These are phyloP conservation scores for Lycaon pictus DNA, from an alignment of 2,113 vertebrate species.

Conservation along the genomic window DNA sequence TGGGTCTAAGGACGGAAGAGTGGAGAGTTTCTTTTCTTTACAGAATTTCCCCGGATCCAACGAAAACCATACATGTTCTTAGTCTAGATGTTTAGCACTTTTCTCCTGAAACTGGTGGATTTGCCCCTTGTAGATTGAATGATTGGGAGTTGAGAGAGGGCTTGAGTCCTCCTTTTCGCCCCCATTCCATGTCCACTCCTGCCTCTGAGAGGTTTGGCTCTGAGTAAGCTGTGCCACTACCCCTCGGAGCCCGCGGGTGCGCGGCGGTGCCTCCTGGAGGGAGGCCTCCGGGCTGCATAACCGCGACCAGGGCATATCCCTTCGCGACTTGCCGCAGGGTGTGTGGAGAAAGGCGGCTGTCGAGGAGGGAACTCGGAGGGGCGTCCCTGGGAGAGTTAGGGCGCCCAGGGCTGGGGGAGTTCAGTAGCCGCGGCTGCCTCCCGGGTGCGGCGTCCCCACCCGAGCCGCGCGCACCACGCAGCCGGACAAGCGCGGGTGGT, in stretches of 20 bases:
- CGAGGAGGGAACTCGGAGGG: not conserved
- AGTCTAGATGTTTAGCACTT: not conserved
- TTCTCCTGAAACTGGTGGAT: not conserved
- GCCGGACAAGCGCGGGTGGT: slow-evolving; percentile 4
- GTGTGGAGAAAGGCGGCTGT: not conserved
- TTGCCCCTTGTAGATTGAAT: not conserved
- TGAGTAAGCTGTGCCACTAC: not conserved
- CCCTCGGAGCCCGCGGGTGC: not conserved
- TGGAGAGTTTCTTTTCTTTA: slow-evolving; percentile 16
- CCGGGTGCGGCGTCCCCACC: not conserved
- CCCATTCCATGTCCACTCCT: not conserved
- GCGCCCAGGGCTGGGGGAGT: not conserved
- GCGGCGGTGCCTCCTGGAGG: not conserved
- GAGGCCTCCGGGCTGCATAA: not conserved
- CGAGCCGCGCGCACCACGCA: not conserved
- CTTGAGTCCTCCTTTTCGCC: not conserved
- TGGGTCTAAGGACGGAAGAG: not conserved
- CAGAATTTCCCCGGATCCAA: slow-evolving; percentile 52
- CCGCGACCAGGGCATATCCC: not conserved
- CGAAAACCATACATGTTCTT: slow-evolving; percentile 37
- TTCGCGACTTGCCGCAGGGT: slow-evolving; percentile 10
- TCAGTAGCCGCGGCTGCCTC: not conserved
- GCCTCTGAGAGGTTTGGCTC: not conserved
- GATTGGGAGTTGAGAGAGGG: not conserved
- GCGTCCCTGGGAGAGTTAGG: not conserved